phyloP scores from a whole-genome alignment of 2,113 vertebrate species.

The Bubalus kerabau region DNA sequence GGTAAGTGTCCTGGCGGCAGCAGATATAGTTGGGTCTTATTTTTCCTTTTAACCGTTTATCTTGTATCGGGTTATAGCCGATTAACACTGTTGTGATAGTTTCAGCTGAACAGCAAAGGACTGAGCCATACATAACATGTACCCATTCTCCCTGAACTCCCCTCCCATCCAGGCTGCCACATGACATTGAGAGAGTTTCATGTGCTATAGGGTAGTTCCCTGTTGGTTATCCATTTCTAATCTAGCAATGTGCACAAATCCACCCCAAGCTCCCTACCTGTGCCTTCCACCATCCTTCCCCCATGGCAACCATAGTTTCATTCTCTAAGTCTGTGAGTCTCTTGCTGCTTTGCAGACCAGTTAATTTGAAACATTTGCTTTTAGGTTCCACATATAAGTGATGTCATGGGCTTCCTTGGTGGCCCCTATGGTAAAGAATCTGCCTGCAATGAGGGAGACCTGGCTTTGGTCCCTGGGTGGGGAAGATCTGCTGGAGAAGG shows the following conservation, averaged over 20 bases:
- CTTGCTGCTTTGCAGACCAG: background rate
- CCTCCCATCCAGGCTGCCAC: background rate
- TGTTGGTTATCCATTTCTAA: background rate
- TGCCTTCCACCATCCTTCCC: background rate
- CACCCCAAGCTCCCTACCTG: background rate
- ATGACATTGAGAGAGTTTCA: background rate
- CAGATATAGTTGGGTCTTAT: background rate
- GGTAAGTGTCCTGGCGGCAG: background rate
- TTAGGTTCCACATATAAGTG: fast-evolving
- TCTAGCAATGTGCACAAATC: background rate
- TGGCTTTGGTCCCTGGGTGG: background rate
- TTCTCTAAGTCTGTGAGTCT: background rate
- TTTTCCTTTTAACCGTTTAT: background rate
- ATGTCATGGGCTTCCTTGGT: background rate
- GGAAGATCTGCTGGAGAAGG: background rate
- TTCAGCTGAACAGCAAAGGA: background rate
- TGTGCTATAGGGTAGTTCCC: background rate
- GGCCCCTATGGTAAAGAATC: background rate
- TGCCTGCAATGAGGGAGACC: background rate
- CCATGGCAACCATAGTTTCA: background rate
- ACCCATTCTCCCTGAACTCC: background rate
- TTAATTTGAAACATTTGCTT: background rate
- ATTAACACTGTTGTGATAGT: background rate
- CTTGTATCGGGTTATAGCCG: fast-evolving
- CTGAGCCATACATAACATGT: fast-evolving